These are phyloP conservation scores for Drosophila sp. DNA, from an alignment of 1,140 invertebrate species.

Conservation along the genomic window DNA sequence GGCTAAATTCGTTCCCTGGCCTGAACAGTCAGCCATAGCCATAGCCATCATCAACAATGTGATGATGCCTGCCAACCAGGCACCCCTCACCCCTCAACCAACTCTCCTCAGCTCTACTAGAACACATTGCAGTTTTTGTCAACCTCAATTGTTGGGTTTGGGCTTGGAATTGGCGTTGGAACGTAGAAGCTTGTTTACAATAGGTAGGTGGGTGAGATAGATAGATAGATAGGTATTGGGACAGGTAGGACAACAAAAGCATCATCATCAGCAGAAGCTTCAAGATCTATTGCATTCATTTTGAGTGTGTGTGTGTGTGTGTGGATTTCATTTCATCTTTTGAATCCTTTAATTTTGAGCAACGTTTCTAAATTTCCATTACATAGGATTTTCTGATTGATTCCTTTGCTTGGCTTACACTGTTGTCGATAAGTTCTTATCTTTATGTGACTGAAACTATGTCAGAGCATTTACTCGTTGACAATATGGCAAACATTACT, in stretches of 20 bases:
- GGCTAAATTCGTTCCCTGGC: slow-evolving; percentile 17
- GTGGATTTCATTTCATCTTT: neutral
- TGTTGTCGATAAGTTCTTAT: neutral
- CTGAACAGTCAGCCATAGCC: slow-evolving; percentile 23
- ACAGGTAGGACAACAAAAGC: neutral
- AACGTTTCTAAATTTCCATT: neutral
- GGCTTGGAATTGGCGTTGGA: neutral
- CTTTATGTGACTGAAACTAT: neutral
- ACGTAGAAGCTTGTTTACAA: slow-evolving; percentile 12
- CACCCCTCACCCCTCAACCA: too few species aligned
- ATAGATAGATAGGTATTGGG: too few species aligned
- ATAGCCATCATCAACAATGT: slow-evolving; percentile 24
- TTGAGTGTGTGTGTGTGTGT: neutral
- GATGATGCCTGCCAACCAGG: slow-evolving; percentile 5
- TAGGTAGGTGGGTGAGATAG: neutral
- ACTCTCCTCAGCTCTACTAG: neutral
- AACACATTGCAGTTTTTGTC: slow-evolving; percentile 6
- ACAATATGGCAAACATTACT: slow-evolving; percentile 5
- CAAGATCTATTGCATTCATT: slow-evolving; percentile 21
- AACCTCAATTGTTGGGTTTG: slow-evolving; percentile 11
- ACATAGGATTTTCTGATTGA: neutral
- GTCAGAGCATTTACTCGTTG: neutral
- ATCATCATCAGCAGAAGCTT: slow-evolving; percentile 8
- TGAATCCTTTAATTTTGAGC: neutral
- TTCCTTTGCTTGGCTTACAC: neutral